These are phyloP conservation scores for Melanaphis sacchari DNA, from an alignment of 1,140 invertebrate species.

Conservation along the genomic window DNA sequence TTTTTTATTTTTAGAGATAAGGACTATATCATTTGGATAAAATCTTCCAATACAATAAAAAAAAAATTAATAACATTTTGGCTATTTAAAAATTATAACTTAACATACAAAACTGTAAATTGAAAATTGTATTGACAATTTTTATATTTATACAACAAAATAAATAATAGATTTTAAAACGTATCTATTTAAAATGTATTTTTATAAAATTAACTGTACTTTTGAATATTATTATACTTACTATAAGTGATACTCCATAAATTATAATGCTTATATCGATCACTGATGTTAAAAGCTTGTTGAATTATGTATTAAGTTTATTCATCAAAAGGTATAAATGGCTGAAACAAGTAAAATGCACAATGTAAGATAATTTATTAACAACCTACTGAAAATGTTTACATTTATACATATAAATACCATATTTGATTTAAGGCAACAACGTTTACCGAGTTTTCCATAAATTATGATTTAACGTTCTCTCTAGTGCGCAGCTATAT, in stretches of 20 bases:
- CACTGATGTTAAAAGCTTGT: neutral
- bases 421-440: constrained; percentile 5
- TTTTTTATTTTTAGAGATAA: too few relatives aligned
- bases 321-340: neutral
- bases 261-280: constrained; percentile 2
- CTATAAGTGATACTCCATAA: neutral
- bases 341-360: neutral
- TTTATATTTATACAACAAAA: neutral
- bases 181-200: neutral
- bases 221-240: neutral
- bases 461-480: constrained; percentile 10
- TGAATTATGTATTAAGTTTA: constrained; percentile 3
- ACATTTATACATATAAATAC: neutral
- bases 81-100: neutral
- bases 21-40: too few relatives aligned
- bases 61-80: neutral
- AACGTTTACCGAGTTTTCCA: neutral
- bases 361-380: neutral
- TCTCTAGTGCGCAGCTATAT: neutral
- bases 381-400: neutral
- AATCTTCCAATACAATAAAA: neutral
- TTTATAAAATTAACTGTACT: neutral
- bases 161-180: neutral
- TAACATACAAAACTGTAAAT: neutral
- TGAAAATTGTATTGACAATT: neutral